phyloP scores from a whole-genome alignment of 2,797 vertebrate species.

The Chloroceryle amazona region DNA sequence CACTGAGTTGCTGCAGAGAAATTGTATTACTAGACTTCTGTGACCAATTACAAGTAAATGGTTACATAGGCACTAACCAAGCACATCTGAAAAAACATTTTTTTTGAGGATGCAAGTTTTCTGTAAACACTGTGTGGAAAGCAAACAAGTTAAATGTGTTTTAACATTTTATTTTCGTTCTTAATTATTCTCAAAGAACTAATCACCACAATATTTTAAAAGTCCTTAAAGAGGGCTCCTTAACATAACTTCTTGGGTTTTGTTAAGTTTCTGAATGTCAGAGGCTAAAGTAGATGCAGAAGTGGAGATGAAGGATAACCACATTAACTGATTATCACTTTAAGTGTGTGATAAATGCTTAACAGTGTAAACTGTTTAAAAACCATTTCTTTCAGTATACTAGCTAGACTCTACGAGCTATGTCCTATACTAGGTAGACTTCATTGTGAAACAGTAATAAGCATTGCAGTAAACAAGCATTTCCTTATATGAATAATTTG shows the following conservation, averaged over 20 bases:
- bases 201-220: neutral
- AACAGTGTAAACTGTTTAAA: neutral
- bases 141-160: neutral
- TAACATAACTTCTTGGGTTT: neutral
- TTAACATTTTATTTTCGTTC: neutral
- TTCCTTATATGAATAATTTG: neutral
- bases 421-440: neutral
- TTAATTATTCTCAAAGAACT: neutral
- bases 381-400: neutral
- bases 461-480: conserved; percentile 8
- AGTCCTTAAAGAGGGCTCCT: neutral
- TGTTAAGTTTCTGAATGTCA: neutral
- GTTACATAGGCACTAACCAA: neutral
- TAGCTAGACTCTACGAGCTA: neutral
- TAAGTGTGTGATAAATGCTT: neutral
- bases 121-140: neutral
- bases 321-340: neutral
- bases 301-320: neutral
- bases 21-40: neutral
- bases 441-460: neutral
- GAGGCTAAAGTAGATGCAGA: neutral
- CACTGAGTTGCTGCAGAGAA: neutral
- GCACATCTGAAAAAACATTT: neutral
- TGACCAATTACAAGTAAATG: conserved; percentile 19
- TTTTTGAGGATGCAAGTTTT: neutral